Evolutionary conservation across 2,888 invertebrate genomes (phyloP).

Genomic region (Nomada flava): DNA sequence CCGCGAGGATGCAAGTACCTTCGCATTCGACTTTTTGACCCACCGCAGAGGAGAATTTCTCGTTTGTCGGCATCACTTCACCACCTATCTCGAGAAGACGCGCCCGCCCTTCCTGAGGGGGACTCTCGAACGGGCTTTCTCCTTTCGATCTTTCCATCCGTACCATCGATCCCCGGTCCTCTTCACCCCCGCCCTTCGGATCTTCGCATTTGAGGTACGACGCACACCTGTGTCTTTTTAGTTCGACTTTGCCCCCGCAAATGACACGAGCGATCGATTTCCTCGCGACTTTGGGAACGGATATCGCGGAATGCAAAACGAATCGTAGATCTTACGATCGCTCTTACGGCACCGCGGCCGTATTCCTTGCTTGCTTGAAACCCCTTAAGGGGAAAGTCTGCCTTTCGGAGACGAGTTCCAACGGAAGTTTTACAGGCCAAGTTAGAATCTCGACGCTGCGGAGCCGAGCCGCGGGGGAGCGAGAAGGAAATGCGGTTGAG

Average conservation of each 20-base stretch:
- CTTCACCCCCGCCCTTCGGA: not conserved
- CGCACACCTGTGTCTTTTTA: not conserved
- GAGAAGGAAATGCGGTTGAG: slow-evolving; percentile 35
- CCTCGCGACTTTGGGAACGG: slow-evolving; percentile 29
- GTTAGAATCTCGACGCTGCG: slow-evolving; percentile 63
- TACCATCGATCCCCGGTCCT: not conserved
- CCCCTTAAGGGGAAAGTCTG: slow-evolving; percentile 70
- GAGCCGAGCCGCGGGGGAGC: slow-evolving; percentile 22
- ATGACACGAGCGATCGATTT: slow-evolving; percentile 59
- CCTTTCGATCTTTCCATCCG: slow-evolving; percentile 24
- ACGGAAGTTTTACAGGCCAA: slow-evolving; percentile 76
- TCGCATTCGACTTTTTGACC: slow-evolving; percentile 58
- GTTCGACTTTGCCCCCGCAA: not conserved
- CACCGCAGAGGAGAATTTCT: slow-evolving; percentile 44
- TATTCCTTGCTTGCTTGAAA: slow-evolving; percentile 47
- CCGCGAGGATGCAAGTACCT: slow-evolving; percentile 28
- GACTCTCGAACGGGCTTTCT: slow-evolving; percentile 55
- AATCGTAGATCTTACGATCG: slow-evolving; percentile 46
- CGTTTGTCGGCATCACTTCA: slow-evolving; percentile 63
- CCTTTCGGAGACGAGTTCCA: slow-evolving; percentile 68
- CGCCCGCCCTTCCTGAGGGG: slow-evolving; percentile 32
- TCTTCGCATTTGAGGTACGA: not conserved
- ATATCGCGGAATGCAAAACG: slow-evolving; percentile 62
- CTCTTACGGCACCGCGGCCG: slow-evolving; percentile 37
- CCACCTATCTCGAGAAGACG: slow-evolving; percentile 44